These are phyloP conservation scores for Leucoraja ocellata DNA, from an alignment of 2,797 vertebrate species.

Conservation along the genomic window DNA sequence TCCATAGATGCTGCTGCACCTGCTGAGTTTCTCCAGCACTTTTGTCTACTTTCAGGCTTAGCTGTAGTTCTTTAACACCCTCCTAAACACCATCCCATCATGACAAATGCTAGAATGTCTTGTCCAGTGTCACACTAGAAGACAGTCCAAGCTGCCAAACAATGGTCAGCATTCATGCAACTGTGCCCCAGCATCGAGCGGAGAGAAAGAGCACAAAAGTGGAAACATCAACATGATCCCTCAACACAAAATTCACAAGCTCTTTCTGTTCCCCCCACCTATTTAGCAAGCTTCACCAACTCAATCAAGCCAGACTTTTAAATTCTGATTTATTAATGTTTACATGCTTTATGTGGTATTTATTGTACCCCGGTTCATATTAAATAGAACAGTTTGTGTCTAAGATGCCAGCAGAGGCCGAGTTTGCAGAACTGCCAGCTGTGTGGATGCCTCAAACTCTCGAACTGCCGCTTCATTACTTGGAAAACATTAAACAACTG, in stretches of 20 bases:
- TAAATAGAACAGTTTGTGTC: conserved; percentile 8
- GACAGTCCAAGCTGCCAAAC: background rate
- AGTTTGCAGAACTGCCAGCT: conserved; percentile 40
- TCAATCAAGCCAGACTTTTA: background rate
- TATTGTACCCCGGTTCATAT: conserved; percentile 20
- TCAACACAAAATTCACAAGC: conserved; percentile 2
- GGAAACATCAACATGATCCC: background rate
- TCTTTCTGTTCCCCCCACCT: background rate
- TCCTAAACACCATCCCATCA: background rate
- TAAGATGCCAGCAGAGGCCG: background rate
- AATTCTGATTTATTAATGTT: conserved; percentile 21
- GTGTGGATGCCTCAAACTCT: conserved; percentile 57
- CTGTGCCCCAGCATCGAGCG: background rate
- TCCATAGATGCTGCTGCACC: no score
- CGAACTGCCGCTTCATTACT: conserved; percentile 67
- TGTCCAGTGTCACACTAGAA: background rate
- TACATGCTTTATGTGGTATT: background rate
- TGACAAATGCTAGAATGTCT: no score
- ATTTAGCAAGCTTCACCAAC: background rate
- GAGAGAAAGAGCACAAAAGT: background rate
- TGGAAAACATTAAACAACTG: conserved; percentile 64
- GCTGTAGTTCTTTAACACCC: no score
- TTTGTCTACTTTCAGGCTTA: background rate
- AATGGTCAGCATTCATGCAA: background rate
- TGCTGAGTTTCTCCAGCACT: no score